Base-by-base conservation (phyloP, 2,888 invertebrate genomes). In the Morpho helenor region DNA sequence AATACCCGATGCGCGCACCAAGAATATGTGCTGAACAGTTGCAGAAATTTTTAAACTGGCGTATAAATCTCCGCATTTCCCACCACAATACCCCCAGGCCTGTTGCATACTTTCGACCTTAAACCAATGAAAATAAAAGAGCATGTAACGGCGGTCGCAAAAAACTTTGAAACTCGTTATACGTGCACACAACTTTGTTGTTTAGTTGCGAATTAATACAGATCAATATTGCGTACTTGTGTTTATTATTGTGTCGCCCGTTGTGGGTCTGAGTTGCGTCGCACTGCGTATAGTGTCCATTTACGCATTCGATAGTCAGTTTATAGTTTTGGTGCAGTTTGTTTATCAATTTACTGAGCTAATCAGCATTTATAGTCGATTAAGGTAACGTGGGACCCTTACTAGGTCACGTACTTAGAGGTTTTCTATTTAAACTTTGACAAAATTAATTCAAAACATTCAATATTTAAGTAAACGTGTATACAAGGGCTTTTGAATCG, bases 1-100 rank as follows among this genome's bases (percentile, higher is more conserved):
- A 60, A 55, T 49, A 60, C 55, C 57, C 57, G 55, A 49, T 57
- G 45, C 53, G 65, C 64, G 52, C 50, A 59, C 52, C 56, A 61
- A 58, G 63, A 65, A 61, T 61, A 66, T 58, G 40, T 47, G 40
- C 3, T 16, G 8, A 48, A 52, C 56, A 47, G 52, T 59, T 56
- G 49, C 46, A 55, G 52, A 60, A 59, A 65, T 65, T 65, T 65
- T 62, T 64, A 64, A 65, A 59, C 47, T 57, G 60, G 57, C 54
- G 55, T 63, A 62, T 62, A 65, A 64, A 64, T 61, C 63, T 31
- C 59, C 55, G 64, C 60, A 64, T 63, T 59, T 31, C 40, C 53
- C 53, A 49, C 61, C 58, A 39, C 41, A 46, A 60, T 39, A 43
- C 56, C 56, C 48, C 48, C 10, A 52, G 57, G 60, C 60, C 57